A percentile compares a stretch with the other conserved stretches of the same genome.
These are phyloP conservation scores for Bufo bufo DNA, from an alignment of 2,113 vertebrate species.

Conservation along the genomic window DNA sequence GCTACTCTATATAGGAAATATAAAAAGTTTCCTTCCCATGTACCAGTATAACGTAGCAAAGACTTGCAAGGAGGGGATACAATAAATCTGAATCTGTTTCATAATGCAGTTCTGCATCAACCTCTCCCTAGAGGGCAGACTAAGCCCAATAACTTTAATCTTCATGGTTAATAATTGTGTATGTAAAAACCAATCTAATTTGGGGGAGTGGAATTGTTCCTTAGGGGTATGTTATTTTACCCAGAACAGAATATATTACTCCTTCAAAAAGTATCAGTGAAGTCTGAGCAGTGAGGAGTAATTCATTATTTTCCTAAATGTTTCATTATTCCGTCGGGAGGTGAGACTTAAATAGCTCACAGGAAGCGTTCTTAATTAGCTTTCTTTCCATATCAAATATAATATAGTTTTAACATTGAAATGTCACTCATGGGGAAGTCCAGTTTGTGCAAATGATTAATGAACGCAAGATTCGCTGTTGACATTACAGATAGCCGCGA, in stretches of 20 bases:
- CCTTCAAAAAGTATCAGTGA: slow-evolving; percentile 54
- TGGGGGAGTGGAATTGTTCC: slow-evolving; percentile 55
- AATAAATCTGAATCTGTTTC: slow-evolving; percentile 47
- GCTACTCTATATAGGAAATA: background rate
- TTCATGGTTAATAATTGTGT: slow-evolving; percentile 59
- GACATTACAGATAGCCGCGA: slow-evolving; percentile 38
- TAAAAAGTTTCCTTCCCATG: background rate
- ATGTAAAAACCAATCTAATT: slow-evolving; percentile 60
- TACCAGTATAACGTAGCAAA: background rate
- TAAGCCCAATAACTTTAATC: slow-evolving; percentile 51
- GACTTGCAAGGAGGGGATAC: background rate
- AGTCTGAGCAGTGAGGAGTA: slow-evolving; percentile 49
- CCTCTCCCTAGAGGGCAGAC: slow-evolving; percentile 43
- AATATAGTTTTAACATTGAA: slow-evolving; percentile 59
- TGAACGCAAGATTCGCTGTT: slow-evolving; percentile 39
- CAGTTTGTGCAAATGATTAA: slow-evolving; percentile 56
- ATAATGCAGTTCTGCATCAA: slow-evolving; percentile 37
- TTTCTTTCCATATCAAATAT: slow-evolving; percentile 58
- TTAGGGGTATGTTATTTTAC: slow-evolving; percentile 53
- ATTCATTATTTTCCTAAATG: slow-evolving; percentile 60
- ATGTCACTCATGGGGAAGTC: slow-evolving; percentile 58
- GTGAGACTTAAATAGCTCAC: slow-evolving; percentile 58
- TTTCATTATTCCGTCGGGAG: slow-evolving; percentile 59
- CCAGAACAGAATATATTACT: slow-evolving; percentile 57
- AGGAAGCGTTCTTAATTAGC: slow-evolving; percentile 58